Evolutionary conservation across 2,113 vertebrate genomes (phyloP), one percentile per base, ranked within the genome.

Genomic region (Microtus montanus): DNA sequence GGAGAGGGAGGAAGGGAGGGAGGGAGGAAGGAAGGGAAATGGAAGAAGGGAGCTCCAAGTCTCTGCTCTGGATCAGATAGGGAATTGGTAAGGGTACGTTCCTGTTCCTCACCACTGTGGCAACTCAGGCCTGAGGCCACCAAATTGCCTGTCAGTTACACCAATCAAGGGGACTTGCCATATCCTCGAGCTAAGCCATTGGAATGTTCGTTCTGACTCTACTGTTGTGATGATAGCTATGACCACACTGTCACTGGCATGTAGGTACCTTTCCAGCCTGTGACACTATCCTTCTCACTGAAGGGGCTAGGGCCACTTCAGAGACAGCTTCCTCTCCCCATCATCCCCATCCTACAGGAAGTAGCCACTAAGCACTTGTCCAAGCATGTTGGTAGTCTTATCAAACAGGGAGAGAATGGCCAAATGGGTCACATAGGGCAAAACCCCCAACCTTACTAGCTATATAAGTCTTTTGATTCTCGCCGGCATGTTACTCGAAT

Each of bases 51-150:
- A 87, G 24, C 35, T 87, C 66, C 89, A 68, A 15, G 54, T 61
- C 71, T 79, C 38, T 74, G 33, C 35, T 85, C 24, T 80, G 66
- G 41, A 6, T 63, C 47, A 52, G 26, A 4, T 28, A 68, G 75
- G 26, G 20, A 74, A 96, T 11, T 28, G 64, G 54, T 63, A 35
- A 58, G 38, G 26, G 4, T 10, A 26, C 38, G 4, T 41, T 4
- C 63, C n/a, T 95, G 4, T 41, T 4, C 63, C n/a, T 95, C 38
- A 78, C 54, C 52, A 38, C 19, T 11, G 24, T 68, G 44, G 3
- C 17, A 14, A 90, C 47, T 96, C 75, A 80, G 30, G 73, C 70
- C 38, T 79, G 24, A 87, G 47, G 61, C 87, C 28, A 83, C n/a
- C 63, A 89, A 73, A 54, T 20, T 89, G 5, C 58, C 54, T 87